Base-by-base conservation (phyloP, 1,140 invertebrate species). In the Acromyrmex heyeri region DNA sequence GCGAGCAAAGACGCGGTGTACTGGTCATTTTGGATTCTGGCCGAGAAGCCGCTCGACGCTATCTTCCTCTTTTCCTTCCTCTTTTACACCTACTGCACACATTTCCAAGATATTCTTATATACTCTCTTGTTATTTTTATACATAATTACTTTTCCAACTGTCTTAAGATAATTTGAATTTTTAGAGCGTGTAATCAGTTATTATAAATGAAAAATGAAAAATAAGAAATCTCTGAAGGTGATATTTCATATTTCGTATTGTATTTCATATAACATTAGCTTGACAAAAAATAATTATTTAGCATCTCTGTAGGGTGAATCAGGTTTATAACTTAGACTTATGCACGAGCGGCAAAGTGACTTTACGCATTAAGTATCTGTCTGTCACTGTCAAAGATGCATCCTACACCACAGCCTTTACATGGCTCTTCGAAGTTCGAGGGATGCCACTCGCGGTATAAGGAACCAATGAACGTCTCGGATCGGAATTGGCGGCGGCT, bases 311-410 rank as follows among this genome's bases (percentile, higher is more conserved):
- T 67, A 16, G 38, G 24, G 30, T 16, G 14, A 62, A 57, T 70
- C 50, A 5, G 72, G 34, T 69, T 77, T 77, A 62, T 69, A 86
- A 82, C 38, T 75, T 72, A 76, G 88, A 87, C 78, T 90, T 76
- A 85, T 92, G 86, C 88, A 53, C 73, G 55, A 86, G 87, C 38
- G 50, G 16, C 44, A 10, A 38, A 67, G 53, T 77, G 88, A 89
- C 76, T 73, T 89, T 38, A 65, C 50, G 57, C 76, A 72, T 57
- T 48, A 75, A 59, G 76, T 87, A 86, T 88, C 85, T 76, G 88
- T 93, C 90, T 53, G 87, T 93, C 91, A 93, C 78, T 91, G 90
- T 93, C 92, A 88, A 79, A 62, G 50, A 27, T 55, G 64, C 61
- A 73, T 75, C 81, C 44, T 50, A 64, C 14, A 75, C 69, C 55